phyloP scores from a whole-genome alignment of 2,113 vertebrate genomes.

The Rallus limicola region DNA sequence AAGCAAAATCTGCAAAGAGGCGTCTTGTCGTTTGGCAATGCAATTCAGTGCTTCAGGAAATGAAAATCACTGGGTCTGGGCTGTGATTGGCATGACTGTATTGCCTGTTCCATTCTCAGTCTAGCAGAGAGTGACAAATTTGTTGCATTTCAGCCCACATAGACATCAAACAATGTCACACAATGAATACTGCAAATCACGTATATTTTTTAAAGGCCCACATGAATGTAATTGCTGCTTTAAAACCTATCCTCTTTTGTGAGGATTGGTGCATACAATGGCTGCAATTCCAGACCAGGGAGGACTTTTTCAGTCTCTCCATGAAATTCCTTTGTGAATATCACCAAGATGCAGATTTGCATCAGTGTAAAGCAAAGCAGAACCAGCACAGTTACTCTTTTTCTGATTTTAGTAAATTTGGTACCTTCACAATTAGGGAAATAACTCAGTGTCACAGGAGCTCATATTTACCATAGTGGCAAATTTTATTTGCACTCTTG shows the following conservation, averaged over 20 bases:
- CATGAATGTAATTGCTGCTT: conserved; percentile 15
- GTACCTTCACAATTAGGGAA: background rate
- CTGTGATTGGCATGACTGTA: conserved; percentile 16
- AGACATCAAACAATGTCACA: conserved; percentile 38
- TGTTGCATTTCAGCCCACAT: conserved; percentile 32
- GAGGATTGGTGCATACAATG: background rate
- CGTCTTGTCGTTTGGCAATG: background rate
- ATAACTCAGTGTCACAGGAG: background rate
- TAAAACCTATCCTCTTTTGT: background rate
- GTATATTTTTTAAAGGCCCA: background rate
- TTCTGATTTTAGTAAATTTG: background rate
- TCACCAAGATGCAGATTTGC: background rate
- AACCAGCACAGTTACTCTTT: background rate
- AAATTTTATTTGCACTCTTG: background rate
- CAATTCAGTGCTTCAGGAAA: background rate
- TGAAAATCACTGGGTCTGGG: background rate
- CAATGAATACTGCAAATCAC: conserved; percentile 6
- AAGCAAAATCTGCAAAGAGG: background rate
- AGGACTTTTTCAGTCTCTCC: background rate
- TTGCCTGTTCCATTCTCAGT: conserved; percentile 16
- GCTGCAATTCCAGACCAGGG: background rate
- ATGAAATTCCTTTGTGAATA: background rate
- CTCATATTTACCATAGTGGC: background rate
- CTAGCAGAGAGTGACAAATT: conserved; percentile 38
- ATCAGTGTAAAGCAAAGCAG: background rate